Percentiles rank a stretch among this genome's conserved stretches.
phyloP scores from a whole-genome alignment of 2,888 invertebrate genomes.

The Trachelus stipa region DNA sequence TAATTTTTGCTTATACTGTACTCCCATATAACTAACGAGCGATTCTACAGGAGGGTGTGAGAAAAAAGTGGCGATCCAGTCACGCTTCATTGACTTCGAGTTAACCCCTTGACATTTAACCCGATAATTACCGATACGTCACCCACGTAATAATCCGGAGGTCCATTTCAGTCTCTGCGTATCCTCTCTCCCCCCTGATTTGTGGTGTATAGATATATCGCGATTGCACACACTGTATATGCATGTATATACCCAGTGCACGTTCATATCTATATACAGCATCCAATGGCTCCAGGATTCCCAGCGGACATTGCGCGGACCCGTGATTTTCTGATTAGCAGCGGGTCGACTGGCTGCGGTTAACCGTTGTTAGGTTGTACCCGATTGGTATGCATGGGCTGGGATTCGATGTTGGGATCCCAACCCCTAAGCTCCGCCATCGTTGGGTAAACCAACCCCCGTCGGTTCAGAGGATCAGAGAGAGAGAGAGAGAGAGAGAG shows the following conservation, averaged over 20 bases:
- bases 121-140: slow-evolving; percentile 56
- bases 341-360: slow-evolving; percentile 64
- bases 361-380: slow-evolving; percentile 65
- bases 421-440: slow-evolving; percentile 23
- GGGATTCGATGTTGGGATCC: slow-evolving; percentile 56
- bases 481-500: not conserved
- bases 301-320: slow-evolving; percentile 58
- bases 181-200: not conserved
- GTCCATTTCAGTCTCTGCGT: slow-evolving; percentile 1
- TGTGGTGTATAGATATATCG: too few relatives aligned
- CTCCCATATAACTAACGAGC: slow-evolving; percentile 20
- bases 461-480: not conserved
- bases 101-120: slow-evolving; percentile 60
- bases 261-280: slow-evolving; percentile 5
- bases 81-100: slow-evolving; percentile 46
- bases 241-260: not conserved
- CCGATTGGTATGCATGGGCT: slow-evolving; percentile 66
- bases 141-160: slow-evolving; percentile 31
- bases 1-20: slow-evolving; percentile 23
- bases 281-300: slow-evolving; percentile 17
- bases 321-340: slow-evolving; percentile 65
- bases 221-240: too few relatives aligned
- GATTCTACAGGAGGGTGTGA: slow-evolving; percentile 21
- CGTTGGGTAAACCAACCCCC: slow-evolving; percentile 6
- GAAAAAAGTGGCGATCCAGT: slow-evolving; percentile 37